Percentiles rank a stretch among this genome's conserved stretches.
Conservation (phyloP, 1,140 invertebrate genomes). For the Ridgeia piscesae region DNA sequence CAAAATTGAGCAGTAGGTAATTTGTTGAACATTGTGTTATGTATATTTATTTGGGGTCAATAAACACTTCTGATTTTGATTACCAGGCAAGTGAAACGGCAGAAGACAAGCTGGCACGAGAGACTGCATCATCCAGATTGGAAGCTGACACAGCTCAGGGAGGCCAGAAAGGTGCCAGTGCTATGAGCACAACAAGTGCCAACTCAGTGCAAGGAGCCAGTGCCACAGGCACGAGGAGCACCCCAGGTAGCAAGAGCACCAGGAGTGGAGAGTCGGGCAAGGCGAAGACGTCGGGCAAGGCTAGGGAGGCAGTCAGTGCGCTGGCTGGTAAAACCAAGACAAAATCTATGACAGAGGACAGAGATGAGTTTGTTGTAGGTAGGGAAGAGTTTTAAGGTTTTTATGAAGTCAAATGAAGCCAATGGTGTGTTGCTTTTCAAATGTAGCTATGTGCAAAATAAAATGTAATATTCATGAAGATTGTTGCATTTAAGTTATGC, state of each 20-base stretch:
- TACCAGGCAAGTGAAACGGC: background rate
- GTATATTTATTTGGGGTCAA: too few relatives aligned
- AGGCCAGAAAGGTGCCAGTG: background rate
- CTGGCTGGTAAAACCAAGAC: background rate
- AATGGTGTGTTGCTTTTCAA: background rate
- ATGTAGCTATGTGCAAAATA: background rate
- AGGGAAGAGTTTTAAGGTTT: conserved; percentile 22
- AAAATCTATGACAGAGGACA: conserved; percentile 24
- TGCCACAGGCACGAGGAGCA: background rate
- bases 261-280: conserved; percentile 35
- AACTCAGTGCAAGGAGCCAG: background rate
- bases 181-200: background rate
- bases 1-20: too few relatives aligned
- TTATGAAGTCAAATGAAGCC: background rate
- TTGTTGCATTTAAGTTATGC: background rate
- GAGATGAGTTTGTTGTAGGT: conserved; percentile 46
- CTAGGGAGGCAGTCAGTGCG: background rate
- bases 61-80: too few relatives aligned
- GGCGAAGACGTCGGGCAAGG: background rate
- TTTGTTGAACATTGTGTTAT: too few relatives aligned
- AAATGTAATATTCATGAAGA: background rate
- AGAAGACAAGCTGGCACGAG: background rate
- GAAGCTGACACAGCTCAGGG: background rate
- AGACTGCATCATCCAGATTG: background rate
- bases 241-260: conserved; percentile 9